A percentile compares a stretch with the other conserved stretches of the same genome.
phyloP scores from a whole-genome alignment of 2,888 invertebrate genomes.

The Drosophila monieri region DNA sequence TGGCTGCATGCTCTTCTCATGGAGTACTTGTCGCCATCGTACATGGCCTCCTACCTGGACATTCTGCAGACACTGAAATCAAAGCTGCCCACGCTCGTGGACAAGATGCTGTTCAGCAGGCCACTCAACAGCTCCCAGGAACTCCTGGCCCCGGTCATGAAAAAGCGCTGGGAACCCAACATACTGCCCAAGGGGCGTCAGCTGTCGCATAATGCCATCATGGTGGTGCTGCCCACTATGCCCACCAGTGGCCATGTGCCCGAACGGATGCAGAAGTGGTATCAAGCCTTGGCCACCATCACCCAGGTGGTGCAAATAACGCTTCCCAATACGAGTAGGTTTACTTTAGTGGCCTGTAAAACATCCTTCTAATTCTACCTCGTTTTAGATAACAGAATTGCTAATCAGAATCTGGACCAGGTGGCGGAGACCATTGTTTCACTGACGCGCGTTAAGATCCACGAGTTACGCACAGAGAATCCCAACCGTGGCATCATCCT shows the following conservation, averaged over 20 bases:
- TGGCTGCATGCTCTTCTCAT: conserved; percentile 91
- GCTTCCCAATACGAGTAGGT: conserved; percentile 78
- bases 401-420: conserved; percentile 82
- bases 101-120: conserved; percentile 88
- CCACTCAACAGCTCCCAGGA: conserved; percentile 86
- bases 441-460: conserved; percentile 88
- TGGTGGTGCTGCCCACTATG: conserved; percentile 87
- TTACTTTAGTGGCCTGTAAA: background rate
- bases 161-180: conserved; percentile 90
- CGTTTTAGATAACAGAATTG: conserved; percentile 70
- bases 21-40: conserved; percentile 87
- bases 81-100: conserved; percentile 89
- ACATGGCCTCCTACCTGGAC: conserved; percentile 90
- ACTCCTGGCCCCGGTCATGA: conserved; percentile 86
- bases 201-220: conserved; percentile 88
- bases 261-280: conserved; percentile 89
- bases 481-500: conserved; percentile 89
- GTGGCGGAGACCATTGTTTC: conserved; percentile 88
- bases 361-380: background rate
- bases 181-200: conserved; percentile 88
- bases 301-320: conserved; percentile 87
- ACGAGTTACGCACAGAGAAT: conserved; percentile 88
- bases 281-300: conserved; percentile 87
- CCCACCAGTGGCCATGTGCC: conserved; percentile 84
- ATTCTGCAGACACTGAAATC: conserved; percentile 89